Evolutionary conservation across 2,797 vertebrate genomes (phyloP).

Genomic region (Cossypha polioptera): DNA sequence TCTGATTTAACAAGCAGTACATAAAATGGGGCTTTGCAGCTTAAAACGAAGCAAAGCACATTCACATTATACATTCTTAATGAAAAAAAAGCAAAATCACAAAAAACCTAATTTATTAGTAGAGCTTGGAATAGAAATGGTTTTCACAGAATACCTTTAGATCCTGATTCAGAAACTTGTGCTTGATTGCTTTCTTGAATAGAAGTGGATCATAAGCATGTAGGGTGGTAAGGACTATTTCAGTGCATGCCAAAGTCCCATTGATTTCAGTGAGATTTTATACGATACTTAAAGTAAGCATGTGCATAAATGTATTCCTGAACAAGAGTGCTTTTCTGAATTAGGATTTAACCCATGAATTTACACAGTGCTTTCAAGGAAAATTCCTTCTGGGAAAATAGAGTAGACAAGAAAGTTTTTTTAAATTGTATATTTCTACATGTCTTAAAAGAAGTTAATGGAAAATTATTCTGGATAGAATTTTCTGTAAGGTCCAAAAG

Average conservation of each 20-base stretch:
- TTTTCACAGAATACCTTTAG: slow-evolving; percentile 66
- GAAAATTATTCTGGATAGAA: neutral
- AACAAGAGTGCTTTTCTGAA: slow-evolving; percentile 1
- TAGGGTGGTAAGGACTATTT: slow-evolving; percentile 51
- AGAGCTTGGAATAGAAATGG: slow-evolving; percentile 54
- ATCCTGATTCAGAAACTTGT: slow-evolving; percentile 59
- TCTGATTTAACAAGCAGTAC: slow-evolving; percentile 69
- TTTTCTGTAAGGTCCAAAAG: neutral
- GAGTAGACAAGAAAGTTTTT: neutral
- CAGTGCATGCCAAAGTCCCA: slow-evolving; percentile 48
- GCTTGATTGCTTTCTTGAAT: slow-evolving; percentile 65
- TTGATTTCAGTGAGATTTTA: slow-evolving; percentile 54
- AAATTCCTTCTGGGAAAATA: neutral
- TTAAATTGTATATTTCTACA: neutral
- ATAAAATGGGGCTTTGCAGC: slow-evolving; percentile 63
- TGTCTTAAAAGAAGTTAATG: neutral
- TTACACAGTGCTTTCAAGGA: neutral
- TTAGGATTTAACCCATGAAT: neutral
- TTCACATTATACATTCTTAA: slow-evolving; percentile 55
- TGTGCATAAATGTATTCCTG: neutral
- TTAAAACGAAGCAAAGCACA: slow-evolving; percentile 61
- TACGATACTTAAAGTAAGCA: neutral
- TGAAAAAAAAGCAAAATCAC: slow-evolving; percentile 52
- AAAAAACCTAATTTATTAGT: slow-evolving; percentile 47
- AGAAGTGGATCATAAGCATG: slow-evolving; percentile 50